A percentile compares a stretch with the other conserved stretches of the same genome.
These are phyloP conservation scores for Propithecus deckenii DNA, from an alignment of 2,797 vertebrate genomes.

Conservation along the genomic window DNA sequence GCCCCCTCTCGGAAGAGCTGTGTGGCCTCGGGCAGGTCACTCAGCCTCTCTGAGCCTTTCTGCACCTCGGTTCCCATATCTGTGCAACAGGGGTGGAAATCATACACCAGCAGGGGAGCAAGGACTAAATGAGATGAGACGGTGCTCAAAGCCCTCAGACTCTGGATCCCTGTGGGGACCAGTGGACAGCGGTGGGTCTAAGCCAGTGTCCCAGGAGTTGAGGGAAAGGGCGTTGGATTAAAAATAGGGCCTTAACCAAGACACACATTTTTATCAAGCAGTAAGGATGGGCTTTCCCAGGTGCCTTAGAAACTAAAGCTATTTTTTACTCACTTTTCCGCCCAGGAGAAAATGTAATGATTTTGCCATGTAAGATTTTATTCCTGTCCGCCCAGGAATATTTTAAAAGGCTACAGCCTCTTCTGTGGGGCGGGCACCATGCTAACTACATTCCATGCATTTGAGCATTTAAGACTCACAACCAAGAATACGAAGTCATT, in stretches of 20 bases:
- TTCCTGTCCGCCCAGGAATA: neutral
- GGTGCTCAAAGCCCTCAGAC: neutral
- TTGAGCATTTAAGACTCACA: neutral
- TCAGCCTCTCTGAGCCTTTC: neutral
- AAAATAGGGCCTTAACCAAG: neutral
- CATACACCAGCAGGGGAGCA: fast-evolving
- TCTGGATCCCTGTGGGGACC: neutral
- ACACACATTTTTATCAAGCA: neutral
- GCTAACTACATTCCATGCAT: fast-evolving
- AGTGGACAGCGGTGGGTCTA: too few species aligned
- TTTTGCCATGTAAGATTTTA: neutral
- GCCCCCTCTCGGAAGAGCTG: neutral
- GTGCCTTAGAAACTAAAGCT: neutral
- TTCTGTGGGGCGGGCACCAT: fast-evolving
- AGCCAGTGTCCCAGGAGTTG: fast-evolving
- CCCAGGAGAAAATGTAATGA: too few species aligned
- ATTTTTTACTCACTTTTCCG: neutral
- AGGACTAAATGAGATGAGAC: too few species aligned
- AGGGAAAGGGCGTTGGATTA: neutral
- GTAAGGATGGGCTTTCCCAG: neutral
- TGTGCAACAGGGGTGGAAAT: neutral
- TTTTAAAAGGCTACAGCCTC: neutral
- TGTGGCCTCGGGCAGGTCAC: neutral
- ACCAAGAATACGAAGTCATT: fast-evolving
- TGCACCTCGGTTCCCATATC: neutral